Conservation (phyloP, 2,797 vertebrate species). For the Clamator glandarius region DNA sequence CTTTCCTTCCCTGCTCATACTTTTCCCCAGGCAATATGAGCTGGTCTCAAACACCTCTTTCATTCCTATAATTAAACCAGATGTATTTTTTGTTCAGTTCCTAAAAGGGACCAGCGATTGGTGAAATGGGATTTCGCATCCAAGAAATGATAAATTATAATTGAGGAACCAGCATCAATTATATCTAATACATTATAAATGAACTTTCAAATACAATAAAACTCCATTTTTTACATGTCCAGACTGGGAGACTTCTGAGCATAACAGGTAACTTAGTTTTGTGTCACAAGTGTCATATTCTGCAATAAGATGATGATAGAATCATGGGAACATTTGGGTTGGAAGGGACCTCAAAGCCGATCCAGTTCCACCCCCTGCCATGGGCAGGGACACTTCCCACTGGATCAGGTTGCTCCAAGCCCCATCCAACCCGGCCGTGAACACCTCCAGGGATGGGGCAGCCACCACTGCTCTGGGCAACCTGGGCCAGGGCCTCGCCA, state of each 20-base stretch:
- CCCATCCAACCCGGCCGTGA: no score
- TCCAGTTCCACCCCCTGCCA: no score
- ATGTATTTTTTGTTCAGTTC: not conserved
- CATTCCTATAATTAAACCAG: conserved; percentile 39
- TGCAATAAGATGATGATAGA: not conserved
- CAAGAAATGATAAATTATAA: conserved; percentile 33
- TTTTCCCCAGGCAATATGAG: not conserved
- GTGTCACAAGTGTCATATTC: not conserved
- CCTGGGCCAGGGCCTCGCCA: no score
- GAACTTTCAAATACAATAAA: conserved; percentile 1
- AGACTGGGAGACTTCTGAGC: not conserved
- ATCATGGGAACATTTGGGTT: no score
- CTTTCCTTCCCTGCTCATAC: not conserved
- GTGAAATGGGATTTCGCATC: not conserved
- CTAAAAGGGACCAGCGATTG: not conserved
- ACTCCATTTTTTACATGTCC: not conserved
- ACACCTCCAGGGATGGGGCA: no score
- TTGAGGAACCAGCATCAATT: not conserved
- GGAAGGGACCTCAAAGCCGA: no score
- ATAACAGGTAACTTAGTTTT: not conserved
- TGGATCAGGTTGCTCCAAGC: no score
- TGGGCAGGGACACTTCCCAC: no score
- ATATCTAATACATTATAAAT: conserved; percentile 11
- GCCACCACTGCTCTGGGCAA: no score
- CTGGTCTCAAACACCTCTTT: conserved; percentile 8